phyloP scores from a whole-genome alignment of 2,797 vertebrate genomes.

The Pogoniulus pusillus region DNA sequence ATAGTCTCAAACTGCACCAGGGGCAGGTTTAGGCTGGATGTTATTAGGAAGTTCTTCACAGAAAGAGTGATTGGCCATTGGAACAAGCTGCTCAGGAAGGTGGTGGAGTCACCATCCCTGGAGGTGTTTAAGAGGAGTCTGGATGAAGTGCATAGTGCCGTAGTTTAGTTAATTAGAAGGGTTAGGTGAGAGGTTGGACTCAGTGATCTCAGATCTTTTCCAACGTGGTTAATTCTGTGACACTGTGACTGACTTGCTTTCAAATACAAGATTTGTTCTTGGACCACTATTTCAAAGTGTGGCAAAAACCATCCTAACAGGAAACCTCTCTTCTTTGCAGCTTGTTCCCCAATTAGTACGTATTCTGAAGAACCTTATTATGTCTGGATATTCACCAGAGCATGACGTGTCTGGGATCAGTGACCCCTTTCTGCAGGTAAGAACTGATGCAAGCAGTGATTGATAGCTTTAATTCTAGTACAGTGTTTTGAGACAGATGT shows the following conservation, averaged over 20 bases:
- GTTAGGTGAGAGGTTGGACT: no score
- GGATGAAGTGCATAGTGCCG: no score
- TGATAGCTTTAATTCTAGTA: background rate
- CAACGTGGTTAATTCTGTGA: no score
- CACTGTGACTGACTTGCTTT: background rate
- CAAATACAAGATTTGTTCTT: constrained; percentile 5
- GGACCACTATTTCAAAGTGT: background rate
- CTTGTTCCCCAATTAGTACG: constrained; percentile 98
- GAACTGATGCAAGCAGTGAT: background rate
- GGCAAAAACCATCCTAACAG: background rate
- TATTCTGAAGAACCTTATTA: constrained; percentile 99
- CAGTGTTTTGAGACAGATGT: background rate
- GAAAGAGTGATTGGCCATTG: no score
- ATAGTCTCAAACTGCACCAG: no score
- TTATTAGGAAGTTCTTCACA: no score
- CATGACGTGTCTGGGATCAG: constrained; percentile 99
- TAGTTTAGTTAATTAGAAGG: no score
- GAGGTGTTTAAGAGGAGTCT: no score
- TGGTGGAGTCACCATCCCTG: no score
- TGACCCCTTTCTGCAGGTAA: constrained; percentile 98
- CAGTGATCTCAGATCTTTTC: no score
- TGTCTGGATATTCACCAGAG: constrained; percentile 99
- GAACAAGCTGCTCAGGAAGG: no score
- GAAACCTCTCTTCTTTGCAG: constrained; percentile 78
- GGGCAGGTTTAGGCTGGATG: no score